Conservation (phyloP, 1,140 invertebrate genomes). For the Drosophila athabasca region DNA sequence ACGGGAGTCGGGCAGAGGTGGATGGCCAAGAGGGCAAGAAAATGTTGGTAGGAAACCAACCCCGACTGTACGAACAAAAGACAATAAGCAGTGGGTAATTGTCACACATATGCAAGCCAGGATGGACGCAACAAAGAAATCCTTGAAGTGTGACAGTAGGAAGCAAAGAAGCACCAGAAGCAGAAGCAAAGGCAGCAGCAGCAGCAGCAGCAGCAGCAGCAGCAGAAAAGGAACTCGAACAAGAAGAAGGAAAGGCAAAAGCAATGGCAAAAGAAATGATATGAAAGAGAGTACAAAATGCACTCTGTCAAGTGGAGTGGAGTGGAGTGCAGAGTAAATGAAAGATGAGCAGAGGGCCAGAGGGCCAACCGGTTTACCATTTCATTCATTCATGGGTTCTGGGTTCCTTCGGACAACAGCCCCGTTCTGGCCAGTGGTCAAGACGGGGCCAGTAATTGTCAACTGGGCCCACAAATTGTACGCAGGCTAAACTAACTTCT, state of each 20-base stretch:
- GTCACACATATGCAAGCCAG: conserved; percentile 67
- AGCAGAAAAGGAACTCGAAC: too few relatives aligned
- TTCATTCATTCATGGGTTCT: conserved; percentile 79
- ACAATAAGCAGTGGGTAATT: conserved; percentile 66
- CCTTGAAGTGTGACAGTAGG: conserved; percentile 81
- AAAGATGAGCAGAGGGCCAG: conserved; percentile 60
- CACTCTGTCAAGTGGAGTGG: conserved; percentile 53
- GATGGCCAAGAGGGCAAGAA: conserved; percentile 11
- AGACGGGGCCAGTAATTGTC: conserved; percentile 34
- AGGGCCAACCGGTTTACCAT: conserved; percentile 70
- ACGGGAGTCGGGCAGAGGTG: too few relatives aligned
- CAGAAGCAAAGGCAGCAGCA: conserved; percentile 25
- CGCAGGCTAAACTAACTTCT: conserved; percentile 81
- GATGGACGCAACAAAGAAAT: conserved; percentile 76
- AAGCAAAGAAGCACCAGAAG: conserved; percentile 52
- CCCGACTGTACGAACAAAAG: conserved; percentile 38
- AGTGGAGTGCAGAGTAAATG: conserved; percentile 76
- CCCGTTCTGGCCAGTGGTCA: conserved; percentile 45
- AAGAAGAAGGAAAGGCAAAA: neutral
- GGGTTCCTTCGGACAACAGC: conserved; percentile 34
- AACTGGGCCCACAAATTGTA: conserved; percentile 75
- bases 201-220: conserved; percentile 11
- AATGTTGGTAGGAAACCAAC: conserved; percentile 36
- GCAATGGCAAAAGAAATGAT: conserved; percentile 17
- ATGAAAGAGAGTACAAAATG: conserved; percentile 24